Percentiles rank a stretch among this genome's conserved stretches.
Conservation (phyloP, 2,113 vertebrate genomes). For the Calonectris borealis region DNA sequence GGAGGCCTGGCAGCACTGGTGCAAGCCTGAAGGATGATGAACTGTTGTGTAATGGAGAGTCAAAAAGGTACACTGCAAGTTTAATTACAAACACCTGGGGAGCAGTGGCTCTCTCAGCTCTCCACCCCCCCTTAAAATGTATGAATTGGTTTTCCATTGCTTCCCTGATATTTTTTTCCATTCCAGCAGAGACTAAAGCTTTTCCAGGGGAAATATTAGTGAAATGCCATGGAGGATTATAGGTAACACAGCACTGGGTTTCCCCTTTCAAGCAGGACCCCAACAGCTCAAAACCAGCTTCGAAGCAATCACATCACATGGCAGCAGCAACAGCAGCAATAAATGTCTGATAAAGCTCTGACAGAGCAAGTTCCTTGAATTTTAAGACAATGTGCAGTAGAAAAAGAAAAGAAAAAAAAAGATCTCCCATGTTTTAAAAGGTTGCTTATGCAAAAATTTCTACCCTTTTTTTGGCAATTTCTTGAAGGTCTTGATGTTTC, state of each 20-base stretch:
- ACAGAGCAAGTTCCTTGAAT: background rate
- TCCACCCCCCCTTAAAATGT: background rate
- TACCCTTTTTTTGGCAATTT: background rate
- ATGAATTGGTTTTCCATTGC: background rate
- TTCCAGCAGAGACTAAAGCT: background rate
- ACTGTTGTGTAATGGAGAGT: background rate
- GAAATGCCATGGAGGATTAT: background rate
- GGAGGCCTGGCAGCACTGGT: background rate
- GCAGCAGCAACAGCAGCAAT: background rate
- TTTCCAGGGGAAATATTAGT: background rate
- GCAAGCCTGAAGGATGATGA: background rate
- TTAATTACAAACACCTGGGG: background rate
- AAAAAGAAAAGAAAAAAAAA: background rate
- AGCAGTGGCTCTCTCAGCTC: background rate
- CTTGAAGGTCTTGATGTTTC: background rate
- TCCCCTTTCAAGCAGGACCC: background rate
- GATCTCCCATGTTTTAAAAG: background rate
- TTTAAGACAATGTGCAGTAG: background rate
- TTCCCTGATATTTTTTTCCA: background rate
- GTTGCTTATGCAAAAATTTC: background rate
- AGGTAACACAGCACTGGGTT: background rate
- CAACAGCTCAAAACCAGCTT: background rate
- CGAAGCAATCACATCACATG: background rate
- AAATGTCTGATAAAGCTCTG: background rate
- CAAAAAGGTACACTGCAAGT: background rate